These are phyloP conservation scores for Brachionus paranguensis DNA, from an alignment of 1,140 invertebrate species.

Conservation along the genomic window DNA sequence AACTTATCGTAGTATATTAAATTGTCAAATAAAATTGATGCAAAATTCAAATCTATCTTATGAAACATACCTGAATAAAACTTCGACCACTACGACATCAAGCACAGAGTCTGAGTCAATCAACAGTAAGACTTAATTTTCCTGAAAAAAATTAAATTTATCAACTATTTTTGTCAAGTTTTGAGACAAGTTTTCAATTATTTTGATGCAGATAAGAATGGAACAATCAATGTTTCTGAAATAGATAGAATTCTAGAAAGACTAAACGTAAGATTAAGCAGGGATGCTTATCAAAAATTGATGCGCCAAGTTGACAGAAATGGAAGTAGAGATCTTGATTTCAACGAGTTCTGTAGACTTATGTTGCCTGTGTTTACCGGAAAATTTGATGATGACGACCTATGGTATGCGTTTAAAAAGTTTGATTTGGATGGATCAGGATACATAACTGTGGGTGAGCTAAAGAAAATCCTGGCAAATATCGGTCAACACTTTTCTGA, in stretches of 20 bases:
- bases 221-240: conserved; percentile 12
- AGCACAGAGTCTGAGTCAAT: neutral
- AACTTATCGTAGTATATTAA: conserved; percentile 33
- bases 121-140: neutral
- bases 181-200: conserved; percentile 22
- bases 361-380: conserved; percentile 10
- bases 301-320: conserved; percentile 12
- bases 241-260: neutral
- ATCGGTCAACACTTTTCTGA: conserved; percentile 33
- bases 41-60: conserved; percentile 20
- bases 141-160: neutral
- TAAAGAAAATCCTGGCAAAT: conserved; percentile 24
- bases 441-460: neutral
- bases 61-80: neutral
- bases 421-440: conserved; percentile 15
- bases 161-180: neutral
- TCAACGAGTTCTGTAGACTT: conserved; percentile 33
- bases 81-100: neutral
- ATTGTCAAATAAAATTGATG: conserved; percentile 36
- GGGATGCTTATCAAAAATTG: conserved; percentile 24
- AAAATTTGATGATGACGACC: conserved; percentile 23
- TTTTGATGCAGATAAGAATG: conserved; percentile 36
- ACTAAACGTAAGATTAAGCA: conserved; percentile 1
- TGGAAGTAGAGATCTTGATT: neutral
- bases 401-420: conserved; percentile 8